phyloP scores from a whole-genome alignment of 2,113 vertebrate genomes.

The Paraplagusia blochii region DNA sequence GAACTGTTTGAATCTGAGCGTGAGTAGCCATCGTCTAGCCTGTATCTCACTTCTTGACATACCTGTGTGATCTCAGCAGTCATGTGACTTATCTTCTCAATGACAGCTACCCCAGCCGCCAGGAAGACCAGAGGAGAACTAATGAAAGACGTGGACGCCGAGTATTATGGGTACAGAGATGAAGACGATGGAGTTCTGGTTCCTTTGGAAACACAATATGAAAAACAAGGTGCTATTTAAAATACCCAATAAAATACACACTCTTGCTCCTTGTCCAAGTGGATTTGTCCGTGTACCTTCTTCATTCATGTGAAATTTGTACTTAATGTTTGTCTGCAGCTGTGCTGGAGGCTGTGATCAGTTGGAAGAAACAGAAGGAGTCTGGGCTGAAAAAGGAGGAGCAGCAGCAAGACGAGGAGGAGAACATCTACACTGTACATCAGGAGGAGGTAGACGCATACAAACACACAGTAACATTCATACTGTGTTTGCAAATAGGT shows the following conservation, averaged over 20 bases:
- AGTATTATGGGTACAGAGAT: constrained; percentile 94
- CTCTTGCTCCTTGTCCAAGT: too few species aligned
- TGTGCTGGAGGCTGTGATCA: constrained; percentile 82
- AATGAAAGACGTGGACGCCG: constrained; percentile 95
- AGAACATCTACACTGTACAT: constrained; percentile 84
- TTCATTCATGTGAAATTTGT: too few species aligned
- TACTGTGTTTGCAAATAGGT: too few species aligned
- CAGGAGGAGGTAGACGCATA: constrained; percentile 79
- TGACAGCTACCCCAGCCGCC: constrained; percentile 82
- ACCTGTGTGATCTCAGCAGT: constrained; percentile 5
- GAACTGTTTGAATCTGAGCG: constrained; percentile 97
- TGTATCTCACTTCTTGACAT: too few species aligned
- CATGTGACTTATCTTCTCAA: too few species aligned
- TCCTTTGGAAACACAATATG: constrained; percentile 88
- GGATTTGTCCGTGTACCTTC: too few species aligned
- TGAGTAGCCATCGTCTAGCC: too few species aligned
- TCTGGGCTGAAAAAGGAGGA: constrained; percentile 73
- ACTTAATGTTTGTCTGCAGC: constrained; percentile 62
- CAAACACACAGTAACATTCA: too few species aligned
- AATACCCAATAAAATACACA: too few species aligned
- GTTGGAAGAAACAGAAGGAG: constrained; percentile 86
- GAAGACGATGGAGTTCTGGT: constrained; percentile 94
- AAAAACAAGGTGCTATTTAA: constrained; percentile 80
- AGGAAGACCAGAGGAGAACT: constrained; percentile 92
- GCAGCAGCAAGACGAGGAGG: constrained; percentile 82